phyloP scores from a whole-genome alignment of 2,888 invertebrate species.

The Oscheius sp. region DNA sequence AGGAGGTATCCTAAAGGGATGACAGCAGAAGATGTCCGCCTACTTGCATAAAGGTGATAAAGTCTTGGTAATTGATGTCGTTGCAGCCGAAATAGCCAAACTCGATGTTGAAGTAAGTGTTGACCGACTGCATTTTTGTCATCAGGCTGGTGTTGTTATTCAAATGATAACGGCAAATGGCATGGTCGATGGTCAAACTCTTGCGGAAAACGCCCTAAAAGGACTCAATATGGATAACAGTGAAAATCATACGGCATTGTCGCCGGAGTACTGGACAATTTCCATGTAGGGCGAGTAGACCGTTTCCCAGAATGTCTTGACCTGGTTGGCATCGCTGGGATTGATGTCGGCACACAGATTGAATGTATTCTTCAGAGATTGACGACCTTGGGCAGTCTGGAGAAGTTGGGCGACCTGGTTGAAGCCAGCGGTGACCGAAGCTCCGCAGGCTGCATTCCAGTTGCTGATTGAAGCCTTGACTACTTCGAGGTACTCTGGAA shows the following conservation, averaged over 20 bases:
- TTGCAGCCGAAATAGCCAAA: conserved; percentile 52
- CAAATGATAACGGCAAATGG: conserved; percentile 53
- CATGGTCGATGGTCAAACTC: conserved; percentile 46
- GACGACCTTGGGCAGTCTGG: conserved; percentile 52
- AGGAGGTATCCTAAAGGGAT: conserved; percentile 37
- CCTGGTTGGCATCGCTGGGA: conserved; percentile 40
- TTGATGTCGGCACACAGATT: conserved; percentile 52
- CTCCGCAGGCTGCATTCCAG: conserved; percentile 71
- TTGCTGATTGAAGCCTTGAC: conserved; percentile 83
- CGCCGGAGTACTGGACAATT: conserved; percentile 89
- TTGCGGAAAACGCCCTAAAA: conserved; percentile 44
- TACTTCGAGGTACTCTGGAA: conserved; percentile 83
- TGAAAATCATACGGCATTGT: conserved; percentile 41
- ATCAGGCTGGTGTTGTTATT: conserved; percentile 36
- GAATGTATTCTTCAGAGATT: conserved; percentile 51
- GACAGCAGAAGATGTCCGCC: no score
- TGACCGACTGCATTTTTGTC: conserved; percentile 51
- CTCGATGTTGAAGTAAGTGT: conserved; percentile 50
- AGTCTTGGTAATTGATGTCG: conserved; percentile 56
- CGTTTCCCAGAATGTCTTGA: conserved; percentile 83
- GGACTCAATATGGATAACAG: background rate
- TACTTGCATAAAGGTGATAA: conserved; percentile 47
- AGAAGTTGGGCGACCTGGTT: conserved; percentile 51
- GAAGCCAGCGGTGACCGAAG: conserved; percentile 56
- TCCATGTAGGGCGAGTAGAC: conserved; percentile 88